Percentiles rank a stretch among this genome's conserved stretches.
phyloP scores from a whole-genome alignment of 2,888 invertebrate genomes.

The Hydroisotoma schaefferi region DNA sequence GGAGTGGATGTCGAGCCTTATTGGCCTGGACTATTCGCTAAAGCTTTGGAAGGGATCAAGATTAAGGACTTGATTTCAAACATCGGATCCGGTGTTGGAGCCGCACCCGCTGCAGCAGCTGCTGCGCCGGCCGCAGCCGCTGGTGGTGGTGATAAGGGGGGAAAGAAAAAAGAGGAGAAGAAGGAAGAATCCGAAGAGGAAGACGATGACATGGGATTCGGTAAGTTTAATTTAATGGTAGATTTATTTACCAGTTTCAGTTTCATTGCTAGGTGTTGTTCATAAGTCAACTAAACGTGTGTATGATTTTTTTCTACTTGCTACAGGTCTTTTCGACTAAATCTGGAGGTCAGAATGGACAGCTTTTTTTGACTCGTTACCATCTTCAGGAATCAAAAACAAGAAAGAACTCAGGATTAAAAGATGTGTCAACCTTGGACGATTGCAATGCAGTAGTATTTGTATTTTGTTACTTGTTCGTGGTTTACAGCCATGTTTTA shows the following conservation, averaged over 20 bases:
- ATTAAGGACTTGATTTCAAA: slow-evolving; percentile 89
- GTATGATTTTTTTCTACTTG: slow-evolving; percentile 52
- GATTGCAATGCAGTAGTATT: slow-evolving; percentile 6
- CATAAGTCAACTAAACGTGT: not conserved
- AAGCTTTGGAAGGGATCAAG: slow-evolving; percentile 90
- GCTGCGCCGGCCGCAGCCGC: slow-evolving; percentile 52
- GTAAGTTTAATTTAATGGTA: slow-evolving; percentile 19
- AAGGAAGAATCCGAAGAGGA: slow-evolving; percentile 75
- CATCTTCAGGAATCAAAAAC: not conserved
- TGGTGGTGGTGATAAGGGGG: slow-evolving; percentile 54
- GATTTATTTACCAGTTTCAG: not conserved
- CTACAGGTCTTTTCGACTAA: slow-evolving; percentile 74
- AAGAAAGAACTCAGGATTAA: too few species aligned
- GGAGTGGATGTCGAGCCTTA: slow-evolving; percentile 95
- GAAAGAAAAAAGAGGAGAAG: slow-evolving; percentile 67
- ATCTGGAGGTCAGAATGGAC: too few species aligned
- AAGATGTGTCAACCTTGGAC: not conserved
- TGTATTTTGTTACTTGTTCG: slow-evolving; percentile 1
- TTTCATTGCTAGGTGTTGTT: not conserved
- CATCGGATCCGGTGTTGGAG: slow-evolving; percentile 86
- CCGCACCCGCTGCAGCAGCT: slow-evolving; percentile 64
- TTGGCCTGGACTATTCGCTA: slow-evolving; percentile 98
- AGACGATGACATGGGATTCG: slow-evolving; percentile 91
- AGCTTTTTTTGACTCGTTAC: slow-evolving; percentile 1
- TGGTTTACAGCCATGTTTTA: slow-evolving; percentile 1